phyloP scores from a whole-genome alignment of 2,113 vertebrate species.

The Procavia capensis region DNA sequence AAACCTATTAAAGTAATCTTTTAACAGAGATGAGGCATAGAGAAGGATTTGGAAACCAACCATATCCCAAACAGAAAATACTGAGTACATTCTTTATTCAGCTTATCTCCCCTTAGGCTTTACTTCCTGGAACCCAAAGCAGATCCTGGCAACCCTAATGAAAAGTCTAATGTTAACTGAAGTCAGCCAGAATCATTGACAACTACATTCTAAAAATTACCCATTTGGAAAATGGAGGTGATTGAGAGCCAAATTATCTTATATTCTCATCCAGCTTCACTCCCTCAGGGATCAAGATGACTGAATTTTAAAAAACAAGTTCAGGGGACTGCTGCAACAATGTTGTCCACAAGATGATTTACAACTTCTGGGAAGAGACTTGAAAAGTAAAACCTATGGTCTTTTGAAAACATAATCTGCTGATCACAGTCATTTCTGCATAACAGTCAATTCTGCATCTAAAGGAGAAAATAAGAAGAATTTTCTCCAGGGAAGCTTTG shows the following conservation, averaged over 20 bases:
- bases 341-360: not conserved
- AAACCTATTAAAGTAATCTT: not conserved
- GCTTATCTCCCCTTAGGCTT: not conserved
- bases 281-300: slow-evolving; percentile 25
- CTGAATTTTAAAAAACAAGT: slow-evolving; percentile 1
- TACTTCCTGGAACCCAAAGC: not conserved
- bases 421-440: not conserved
- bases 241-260: slow-evolving; percentile 61
- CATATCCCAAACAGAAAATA: slow-evolving; percentile 21
- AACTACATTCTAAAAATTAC: slow-evolving; percentile 56
- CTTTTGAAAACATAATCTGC: not conserved
- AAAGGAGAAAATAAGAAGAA: not conserved
- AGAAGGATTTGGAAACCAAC: not conserved
- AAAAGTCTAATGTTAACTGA: slow-evolving; percentile 61
- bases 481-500: not conserved
- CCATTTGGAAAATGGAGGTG: slow-evolving; percentile 62
- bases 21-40: not conserved
- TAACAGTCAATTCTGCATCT: not conserved
- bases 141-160: slow-evolving; percentile 60
- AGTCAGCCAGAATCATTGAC: slow-evolving; percentile 54
- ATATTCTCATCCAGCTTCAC: slow-evolving; percentile 35
- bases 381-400: not conserved
- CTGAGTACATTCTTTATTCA: not conserved
- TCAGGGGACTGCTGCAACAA: not conserved
- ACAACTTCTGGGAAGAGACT: not conserved